Conservation (phyloP, 2,888 invertebrate species). For the Drosophila monieri region DNA sequence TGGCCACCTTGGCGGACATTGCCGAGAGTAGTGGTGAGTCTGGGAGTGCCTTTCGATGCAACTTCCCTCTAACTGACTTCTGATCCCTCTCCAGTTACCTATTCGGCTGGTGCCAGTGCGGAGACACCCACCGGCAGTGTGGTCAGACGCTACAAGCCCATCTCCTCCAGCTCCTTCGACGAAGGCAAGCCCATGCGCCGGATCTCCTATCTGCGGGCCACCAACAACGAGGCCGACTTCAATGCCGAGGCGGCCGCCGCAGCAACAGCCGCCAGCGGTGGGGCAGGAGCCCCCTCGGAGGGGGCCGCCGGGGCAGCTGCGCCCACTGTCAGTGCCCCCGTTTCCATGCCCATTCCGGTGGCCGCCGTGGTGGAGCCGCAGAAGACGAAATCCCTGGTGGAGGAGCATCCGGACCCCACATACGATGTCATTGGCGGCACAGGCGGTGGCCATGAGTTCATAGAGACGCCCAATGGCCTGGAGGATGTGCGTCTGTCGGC, state of each 20-base stretch:
- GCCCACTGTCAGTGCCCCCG: constrained; percentile 6
- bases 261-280: constrained; percentile 9
- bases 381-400: constrained; percentile 68
- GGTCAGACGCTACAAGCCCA: constrained; percentile 81
- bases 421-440: constrained; percentile 75
- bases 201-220: constrained; percentile 97
- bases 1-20: constrained; percentile 76
- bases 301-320: constrained; percentile 5
- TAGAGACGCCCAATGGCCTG: constrained; percentile 69
- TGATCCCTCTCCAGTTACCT: constrained; percentile 2
- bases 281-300: constrained; percentile 12
- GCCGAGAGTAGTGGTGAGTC: constrained; percentile 70
- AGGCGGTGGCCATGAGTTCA: constrained; percentile 71
- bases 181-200: constrained; percentile 94
- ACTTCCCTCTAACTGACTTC: background rate
- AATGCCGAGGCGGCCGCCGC: constrained; percentile 62
- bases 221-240: constrained; percentile 90
- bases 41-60: too few species aligned
- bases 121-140: constrained; percentile 59
- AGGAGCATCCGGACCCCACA: constrained; percentile 80
- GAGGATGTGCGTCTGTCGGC: constrained; percentile 69
- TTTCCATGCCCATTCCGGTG: constrained; percentile 36
- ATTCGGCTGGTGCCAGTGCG: constrained; percentile 55
- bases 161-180: constrained; percentile 86
- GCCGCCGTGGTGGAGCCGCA: constrained; percentile 63